These are phyloP conservation scores for Heliconius aoede DNA, from an alignment of 2,888 invertebrate genomes.

Conservation along the genomic window DNA sequence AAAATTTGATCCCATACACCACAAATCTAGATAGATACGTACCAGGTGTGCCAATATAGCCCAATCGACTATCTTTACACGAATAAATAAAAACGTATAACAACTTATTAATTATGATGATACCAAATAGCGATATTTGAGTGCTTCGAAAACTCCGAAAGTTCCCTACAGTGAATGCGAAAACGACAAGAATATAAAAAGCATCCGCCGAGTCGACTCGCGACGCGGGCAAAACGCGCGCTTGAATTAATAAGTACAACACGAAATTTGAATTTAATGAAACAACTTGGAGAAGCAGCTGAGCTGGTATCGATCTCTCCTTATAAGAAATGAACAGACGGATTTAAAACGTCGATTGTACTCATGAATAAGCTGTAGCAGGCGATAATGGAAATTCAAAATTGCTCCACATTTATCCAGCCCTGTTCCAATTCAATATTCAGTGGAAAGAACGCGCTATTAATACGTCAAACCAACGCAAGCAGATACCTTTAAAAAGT, in stretches of 20 bases:
- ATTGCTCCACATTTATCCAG: slow-evolving; percentile 42
- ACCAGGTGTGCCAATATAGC: neutral
- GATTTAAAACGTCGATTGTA: slow-evolving; percentile 50
- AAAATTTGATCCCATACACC: too few species aligned
- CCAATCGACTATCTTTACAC: neutral
- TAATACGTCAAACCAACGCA: slow-evolving; percentile 28
- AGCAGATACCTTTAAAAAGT: slow-evolving; percentile 23
- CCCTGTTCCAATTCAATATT: slow-evolving; percentile 41
- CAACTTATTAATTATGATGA: slow-evolving; percentile 38
- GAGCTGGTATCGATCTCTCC: slow-evolving; percentile 75
- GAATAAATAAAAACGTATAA: slow-evolving; percentile 5
- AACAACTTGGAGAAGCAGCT: slow-evolving; percentile 82
- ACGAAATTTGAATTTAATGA: slow-evolving; percentile 85
- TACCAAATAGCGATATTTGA: slow-evolving; percentile 48
- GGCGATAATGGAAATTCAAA: slow-evolving; percentile 46
- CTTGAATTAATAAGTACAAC: slow-evolving; percentile 84
- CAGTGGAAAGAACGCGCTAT: slow-evolving; percentile 35
- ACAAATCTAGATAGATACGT: neutral
- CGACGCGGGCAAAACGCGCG: slow-evolving; percentile 71
- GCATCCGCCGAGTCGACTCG: slow-evolving; percentile 59
- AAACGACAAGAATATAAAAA: slow-evolving; percentile 74
- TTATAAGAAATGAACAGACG: slow-evolving; percentile 64
- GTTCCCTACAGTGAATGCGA: slow-evolving; percentile 52
- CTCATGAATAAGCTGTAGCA: slow-evolving; percentile 45
- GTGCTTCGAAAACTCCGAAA: slow-evolving; percentile 54